A percentile compares a stretch with the other conserved stretches of the same genome.
phyloP scores from a whole-genome alignment of 2,113 vertebrate genomes.

The Sturnira hondurensis region DNA sequence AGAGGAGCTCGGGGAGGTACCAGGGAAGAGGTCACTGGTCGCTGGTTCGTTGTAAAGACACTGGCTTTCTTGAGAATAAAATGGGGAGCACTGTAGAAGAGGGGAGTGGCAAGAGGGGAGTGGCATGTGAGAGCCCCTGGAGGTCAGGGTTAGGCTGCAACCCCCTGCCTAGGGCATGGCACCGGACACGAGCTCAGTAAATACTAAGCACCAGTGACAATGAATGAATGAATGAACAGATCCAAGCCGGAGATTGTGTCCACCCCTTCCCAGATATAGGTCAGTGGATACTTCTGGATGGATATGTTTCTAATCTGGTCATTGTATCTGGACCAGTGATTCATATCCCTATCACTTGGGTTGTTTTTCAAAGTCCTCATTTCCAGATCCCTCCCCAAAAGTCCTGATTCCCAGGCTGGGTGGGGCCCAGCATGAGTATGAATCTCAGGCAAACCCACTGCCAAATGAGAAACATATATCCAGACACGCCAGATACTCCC shows the following conservation, averaged over 20 bases:
- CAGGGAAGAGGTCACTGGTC: not conserved
- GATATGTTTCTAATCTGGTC: not conserved
- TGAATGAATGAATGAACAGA: not conserved
- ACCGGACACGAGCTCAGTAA: not conserved
- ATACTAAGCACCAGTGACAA: not conserved
- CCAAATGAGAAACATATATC: not conserved
- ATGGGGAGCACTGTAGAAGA: not conserved
- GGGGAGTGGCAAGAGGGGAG: not conserved
- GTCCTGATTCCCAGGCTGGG: not conserved
- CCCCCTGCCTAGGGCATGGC: not conserved
- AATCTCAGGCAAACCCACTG: not conserved
- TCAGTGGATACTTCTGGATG: not conserved
- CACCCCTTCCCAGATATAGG: not conserved
- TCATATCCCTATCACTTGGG: not conserved
- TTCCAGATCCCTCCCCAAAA: not conserved
- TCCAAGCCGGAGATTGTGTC: accelerated
- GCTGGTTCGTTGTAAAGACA: not conserved
- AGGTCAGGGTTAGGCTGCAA: not conserved
- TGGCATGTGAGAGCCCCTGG: not conserved
- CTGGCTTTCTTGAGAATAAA: not conserved
- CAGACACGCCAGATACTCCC: not conserved
- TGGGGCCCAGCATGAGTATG: not conserved
- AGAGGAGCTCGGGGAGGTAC: not conserved
- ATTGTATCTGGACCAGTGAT: not conserved
- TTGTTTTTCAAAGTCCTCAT: not conserved